These are phyloP conservation scores for Mus minutoides DNA, from an alignment of 2,797 vertebrate genomes.

Conservation along the genomic window DNA sequence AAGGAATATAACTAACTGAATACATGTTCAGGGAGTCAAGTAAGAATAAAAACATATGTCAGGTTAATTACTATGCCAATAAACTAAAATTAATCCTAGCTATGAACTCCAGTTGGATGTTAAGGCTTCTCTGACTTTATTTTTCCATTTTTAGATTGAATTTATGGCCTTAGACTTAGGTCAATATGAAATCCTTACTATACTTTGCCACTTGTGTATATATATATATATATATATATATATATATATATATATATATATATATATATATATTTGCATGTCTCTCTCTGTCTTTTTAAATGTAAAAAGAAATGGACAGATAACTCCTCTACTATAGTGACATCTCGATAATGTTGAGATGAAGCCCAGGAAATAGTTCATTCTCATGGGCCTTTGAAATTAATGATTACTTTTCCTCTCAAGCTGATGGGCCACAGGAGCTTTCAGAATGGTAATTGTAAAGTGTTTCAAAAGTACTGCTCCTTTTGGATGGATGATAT, in stretches of 20 bases:
- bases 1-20: neutral
- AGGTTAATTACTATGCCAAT: neutral
- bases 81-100: neutral
- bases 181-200: neutral
- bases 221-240: no score
- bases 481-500: rapidly evolving
- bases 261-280: neutral
- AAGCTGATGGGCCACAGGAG: neutral
- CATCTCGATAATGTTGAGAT: neutral
- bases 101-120: neutral
- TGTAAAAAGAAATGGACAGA: neutral
- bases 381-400: neutral
- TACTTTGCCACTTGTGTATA: neutral
- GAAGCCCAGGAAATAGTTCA: neutral
- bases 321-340: neutral
- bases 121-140: neutral
- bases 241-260: no score
- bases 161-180: no score
- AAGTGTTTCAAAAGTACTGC: neutral
- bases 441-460: neutral
- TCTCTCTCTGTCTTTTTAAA: neutral
- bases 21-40: neutral
- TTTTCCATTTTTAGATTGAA: neutral
- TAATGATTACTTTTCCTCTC: neutral
- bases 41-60: neutral